Evolutionary conservation across 2,797 vertebrate species (phyloP).

Genomic region (Tokudaia tokunoshimensis): DNA sequence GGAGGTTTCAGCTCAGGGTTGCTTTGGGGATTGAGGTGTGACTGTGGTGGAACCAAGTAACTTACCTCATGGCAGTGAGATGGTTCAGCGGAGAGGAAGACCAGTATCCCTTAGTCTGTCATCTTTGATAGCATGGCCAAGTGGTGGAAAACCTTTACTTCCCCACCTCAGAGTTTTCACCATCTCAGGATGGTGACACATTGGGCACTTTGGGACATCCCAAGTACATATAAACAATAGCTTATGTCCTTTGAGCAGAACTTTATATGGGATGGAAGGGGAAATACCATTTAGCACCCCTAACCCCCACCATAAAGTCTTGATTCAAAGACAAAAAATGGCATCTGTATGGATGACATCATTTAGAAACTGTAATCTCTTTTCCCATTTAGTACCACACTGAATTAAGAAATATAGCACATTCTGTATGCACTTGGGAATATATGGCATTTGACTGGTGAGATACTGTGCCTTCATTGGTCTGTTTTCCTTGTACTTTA

Average conservation of each 20-base stretch:
- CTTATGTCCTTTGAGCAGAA: neutral
- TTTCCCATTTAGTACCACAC: neutral
- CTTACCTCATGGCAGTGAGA: neutral
- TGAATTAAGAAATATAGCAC: neutral
- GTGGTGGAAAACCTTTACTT: neutral
- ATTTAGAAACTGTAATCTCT: constrained; percentile 27
- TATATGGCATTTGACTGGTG: constrained; percentile 49
- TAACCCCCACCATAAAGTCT: neutral
- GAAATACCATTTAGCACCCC: neutral
- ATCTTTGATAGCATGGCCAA: neutral
- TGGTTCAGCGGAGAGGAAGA: neutral
- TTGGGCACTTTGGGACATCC: neutral
- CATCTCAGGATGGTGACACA: neutral
- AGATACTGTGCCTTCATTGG: neutral
- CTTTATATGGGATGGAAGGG: constrained; percentile 7
- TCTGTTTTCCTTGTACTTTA: constrained; percentile 60
- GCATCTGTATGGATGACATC: neutral
- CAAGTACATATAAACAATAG: neutral
- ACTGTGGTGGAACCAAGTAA: neutral
- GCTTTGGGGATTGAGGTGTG: neutral
- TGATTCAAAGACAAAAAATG: neutral
- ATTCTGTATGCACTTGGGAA: neutral
- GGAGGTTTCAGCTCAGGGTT: neutral
- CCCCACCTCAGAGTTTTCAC: neutral
- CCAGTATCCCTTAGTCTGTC: neutral